Conservation (phyloP, 2,113 vertebrate genomes). For the Syngnathus scovelli region DNA sequence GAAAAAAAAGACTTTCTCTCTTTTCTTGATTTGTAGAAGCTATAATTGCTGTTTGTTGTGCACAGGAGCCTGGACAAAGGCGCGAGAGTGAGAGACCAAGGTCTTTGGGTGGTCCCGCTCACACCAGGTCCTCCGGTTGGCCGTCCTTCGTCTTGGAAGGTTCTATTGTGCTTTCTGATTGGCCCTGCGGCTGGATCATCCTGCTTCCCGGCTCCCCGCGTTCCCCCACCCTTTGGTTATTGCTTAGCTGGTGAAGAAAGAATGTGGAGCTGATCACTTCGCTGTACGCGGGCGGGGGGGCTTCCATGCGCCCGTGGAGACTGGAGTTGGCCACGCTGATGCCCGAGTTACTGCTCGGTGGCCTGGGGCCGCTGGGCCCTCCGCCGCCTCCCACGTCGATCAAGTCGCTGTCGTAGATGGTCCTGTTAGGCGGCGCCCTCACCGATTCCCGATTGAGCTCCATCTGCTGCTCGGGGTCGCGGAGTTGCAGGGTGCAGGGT, state of each 20-base stretch:
- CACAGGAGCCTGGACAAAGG: slow-evolving; percentile 64
- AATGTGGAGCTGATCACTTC: slow-evolving; percentile 89
- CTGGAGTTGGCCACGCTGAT: slow-evolving; percentile 88
- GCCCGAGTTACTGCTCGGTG: slow-evolving; percentile 94
- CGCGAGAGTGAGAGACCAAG: not conserved
- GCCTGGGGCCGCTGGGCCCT: slow-evolving; percentile 75
- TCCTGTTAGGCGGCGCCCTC: slow-evolving; percentile 92
- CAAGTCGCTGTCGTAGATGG: slow-evolving; percentile 95
- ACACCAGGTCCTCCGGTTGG: slow-evolving; percentile 79
- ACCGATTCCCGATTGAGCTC: slow-evolving; percentile 96
- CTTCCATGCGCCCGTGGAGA: slow-evolving; percentile 85
- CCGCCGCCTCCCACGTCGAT: slow-evolving; percentile 83
- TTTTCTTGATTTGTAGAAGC: slow-evolving; percentile 46
- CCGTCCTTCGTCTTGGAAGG: slow-evolving; percentile 81
- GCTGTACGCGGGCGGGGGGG: slow-evolving; percentile 92
- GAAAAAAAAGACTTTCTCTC: slow-evolving; percentile 74
- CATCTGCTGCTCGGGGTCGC: slow-evolving; percentile 95
- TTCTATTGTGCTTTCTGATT: slow-evolving; percentile 84
- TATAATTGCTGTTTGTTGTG: slow-evolving; percentile 61
- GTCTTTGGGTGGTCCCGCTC: slow-evolving; percentile 14
- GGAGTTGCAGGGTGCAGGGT: slow-evolving; percentile 88
- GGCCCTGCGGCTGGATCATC: slow-evolving; percentile 81
- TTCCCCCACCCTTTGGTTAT: slow-evolving; percentile 58
- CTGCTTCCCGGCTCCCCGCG: slow-evolving; percentile 63
- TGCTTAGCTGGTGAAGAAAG: slow-evolving; percentile 94